Conservation (phyloP, 2,113 vertebrate species). For the Chloebia gouldiae region DNA sequence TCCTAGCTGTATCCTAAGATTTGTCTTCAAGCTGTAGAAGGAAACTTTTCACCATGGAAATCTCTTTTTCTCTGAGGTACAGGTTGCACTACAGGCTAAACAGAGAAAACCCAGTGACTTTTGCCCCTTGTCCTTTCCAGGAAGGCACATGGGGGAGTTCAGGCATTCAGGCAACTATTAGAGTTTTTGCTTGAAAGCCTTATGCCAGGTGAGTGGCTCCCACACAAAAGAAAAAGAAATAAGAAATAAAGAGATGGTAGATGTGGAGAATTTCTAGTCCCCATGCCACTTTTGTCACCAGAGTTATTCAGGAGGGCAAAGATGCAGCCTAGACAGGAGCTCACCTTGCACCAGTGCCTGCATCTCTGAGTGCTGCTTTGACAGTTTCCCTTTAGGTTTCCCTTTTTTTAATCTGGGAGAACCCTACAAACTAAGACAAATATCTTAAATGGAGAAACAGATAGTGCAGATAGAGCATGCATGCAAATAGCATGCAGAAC, state of each 20-base stretch:
- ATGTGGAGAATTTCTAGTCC: neutral
- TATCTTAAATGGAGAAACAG: neutral
- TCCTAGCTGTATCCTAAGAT: neutral
- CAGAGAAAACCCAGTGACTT: neutral
- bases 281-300: neutral
- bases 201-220: neutral
- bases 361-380: neutral
- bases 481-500: neutral
- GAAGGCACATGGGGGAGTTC: neutral
- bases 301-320: neutral
- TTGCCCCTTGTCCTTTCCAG: neutral
- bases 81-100: neutral
- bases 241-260: neutral
- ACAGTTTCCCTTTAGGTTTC: neutral
- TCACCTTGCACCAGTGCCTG: neutral
- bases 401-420: neutral
- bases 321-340: neutral
- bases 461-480: neutral
- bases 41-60: neutral
- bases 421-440: neutral
- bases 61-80: neutral
- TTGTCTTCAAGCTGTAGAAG: neutral
- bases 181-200: neutral
- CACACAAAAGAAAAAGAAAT: neutral
- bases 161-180: neutral